A percentile compares a stretch with the other conserved stretches of the same genome.
Conservation (phyloP, 2,888 invertebrate genomes). For the Corbicula japonica region DNA sequence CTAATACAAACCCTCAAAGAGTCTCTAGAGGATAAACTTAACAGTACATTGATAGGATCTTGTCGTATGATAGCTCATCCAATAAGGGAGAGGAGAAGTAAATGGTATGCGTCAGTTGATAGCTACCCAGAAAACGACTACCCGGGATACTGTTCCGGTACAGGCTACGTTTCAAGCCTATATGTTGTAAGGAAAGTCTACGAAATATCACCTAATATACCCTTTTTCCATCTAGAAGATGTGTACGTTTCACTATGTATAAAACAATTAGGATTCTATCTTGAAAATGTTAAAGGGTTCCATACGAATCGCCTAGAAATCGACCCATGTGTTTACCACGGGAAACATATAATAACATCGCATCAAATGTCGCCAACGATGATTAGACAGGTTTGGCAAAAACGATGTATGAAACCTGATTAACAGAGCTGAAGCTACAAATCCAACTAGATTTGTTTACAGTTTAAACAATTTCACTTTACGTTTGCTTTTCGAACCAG, state of each 20-base stretch:
- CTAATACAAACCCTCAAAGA: no score
- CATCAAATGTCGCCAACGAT: no score
- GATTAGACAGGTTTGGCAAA: no score
- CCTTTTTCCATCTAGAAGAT: conserved; percentile 80
- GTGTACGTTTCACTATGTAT: conserved; percentile 76
- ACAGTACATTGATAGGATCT: conserved; percentile 65
- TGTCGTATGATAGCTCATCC: conserved; percentile 62
- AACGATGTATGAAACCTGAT: no score
- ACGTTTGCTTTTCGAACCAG: no score
- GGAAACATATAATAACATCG: no score
- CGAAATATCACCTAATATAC: conserved; percentile 69
- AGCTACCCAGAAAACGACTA: conserved; percentile 71
- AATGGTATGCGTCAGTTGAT: conserved; percentile 74
- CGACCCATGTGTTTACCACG: no score
- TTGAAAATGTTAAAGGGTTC: conserved; percentile 68
- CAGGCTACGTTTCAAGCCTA: conserved; percentile 73
- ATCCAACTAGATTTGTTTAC: no score
- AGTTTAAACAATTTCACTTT: no score
- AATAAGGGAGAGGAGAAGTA: conserved; percentile 68
- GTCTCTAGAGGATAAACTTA: no score
- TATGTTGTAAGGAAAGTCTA: conserved; percentile 66
- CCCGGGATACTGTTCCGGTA: conserved; percentile 79
- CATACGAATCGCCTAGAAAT: conserved; percentile 18
- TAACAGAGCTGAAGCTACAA: no score
- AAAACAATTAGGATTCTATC: conserved; percentile 60